A percentile compares a stretch with the other conserved stretches of the same genome.
Evolutionary conservation across 2,888 invertebrate genomes (phyloP).

Genomic region (Cheilosia pagana): DNA sequence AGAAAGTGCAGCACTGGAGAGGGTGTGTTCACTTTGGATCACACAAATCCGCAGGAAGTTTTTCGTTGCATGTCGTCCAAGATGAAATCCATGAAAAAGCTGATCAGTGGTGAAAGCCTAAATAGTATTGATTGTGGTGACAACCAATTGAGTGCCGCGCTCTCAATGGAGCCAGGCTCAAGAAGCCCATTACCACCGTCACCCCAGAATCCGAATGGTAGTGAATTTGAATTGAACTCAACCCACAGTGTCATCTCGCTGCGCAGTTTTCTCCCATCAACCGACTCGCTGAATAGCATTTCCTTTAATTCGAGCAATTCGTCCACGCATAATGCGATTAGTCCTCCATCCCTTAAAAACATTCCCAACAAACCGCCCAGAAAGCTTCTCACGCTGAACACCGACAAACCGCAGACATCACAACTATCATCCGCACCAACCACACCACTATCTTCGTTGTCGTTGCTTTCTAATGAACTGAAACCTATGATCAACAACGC

Average conservation of each 20-base stretch:
- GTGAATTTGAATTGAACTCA: conserved; percentile 81
- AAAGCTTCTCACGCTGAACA: conserved; percentile 78
- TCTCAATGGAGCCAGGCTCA: conserved; percentile 92
- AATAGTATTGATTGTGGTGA: conserved; percentile 89
- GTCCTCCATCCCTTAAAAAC: conserved; percentile 77
- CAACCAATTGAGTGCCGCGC: conserved; percentile 89
- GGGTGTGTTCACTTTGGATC: conserved; percentile 91
- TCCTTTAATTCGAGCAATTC: conserved; percentile 77
- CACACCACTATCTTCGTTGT: conserved; percentile 54
- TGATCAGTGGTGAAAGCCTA: conserved; percentile 88
- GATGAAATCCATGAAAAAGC: conserved; percentile 94
- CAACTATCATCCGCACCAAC: conserved; percentile 69
- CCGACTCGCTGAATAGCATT: conserved; percentile 81
- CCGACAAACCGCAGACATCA: conserved; percentile 75
- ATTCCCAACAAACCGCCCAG: conserved; percentile 83
- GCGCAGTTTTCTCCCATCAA: conserved; percentile 81
- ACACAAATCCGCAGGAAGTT: conserved; percentile 92
- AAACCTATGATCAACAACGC: conserved; percentile 59
- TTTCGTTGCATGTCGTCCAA: conserved; percentile 91
- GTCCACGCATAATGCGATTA: conserved; percentile 51
- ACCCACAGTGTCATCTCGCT: conserved; percentile 81
- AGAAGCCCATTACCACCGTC: conserved; percentile 91
- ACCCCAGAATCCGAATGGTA: conserved; percentile 81
- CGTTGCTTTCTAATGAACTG: conserved; percentile 62
- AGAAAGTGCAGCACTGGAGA: conserved; percentile 94